Evolutionary conservation across 1,140 invertebrate species (phyloP), one percentile per base, ranked within the genome.

Genomic region (Magallana gigas): DNA sequence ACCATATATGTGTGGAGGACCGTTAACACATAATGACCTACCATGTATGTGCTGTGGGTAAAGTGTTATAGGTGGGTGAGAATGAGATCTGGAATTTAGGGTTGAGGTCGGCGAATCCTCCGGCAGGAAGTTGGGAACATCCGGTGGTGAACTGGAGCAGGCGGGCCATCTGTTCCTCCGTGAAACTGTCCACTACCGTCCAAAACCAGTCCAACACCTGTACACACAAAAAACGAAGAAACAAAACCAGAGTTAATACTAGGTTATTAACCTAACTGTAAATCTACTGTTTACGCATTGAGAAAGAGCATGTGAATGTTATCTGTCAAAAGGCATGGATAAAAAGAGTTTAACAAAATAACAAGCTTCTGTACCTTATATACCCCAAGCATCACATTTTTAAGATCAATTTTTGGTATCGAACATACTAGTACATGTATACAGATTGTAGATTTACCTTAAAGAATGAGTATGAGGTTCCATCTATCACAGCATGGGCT

Each of bases 1-100:
- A 97, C 97, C 98, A 98, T 76, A n/a, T n/a, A 48, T 2, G 36
- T 48, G 36, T 48, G 36, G 36, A 48, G 36, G 36, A 48, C 1
- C 36, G 36, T 48, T 48, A 48, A 48, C 36, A 48, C 0, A 48
- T 48, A 48, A 48, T 4, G 36, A 36, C 71, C 23, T 95, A 97
- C 97, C 98, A 98, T 76, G 98, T 98, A 94, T 99, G 98, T 80
- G 98, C 98, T 29, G 98, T 98, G 64, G 98, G 98, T 92, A 99
- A 95, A 94, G 97, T 98, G 68, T 97, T 98, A 95, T 97, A 98
- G 71, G 97, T 98, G 11, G 97, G 97, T 82, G 97, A 97, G 14
- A 98, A 97, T 36, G 97, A 97, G 76, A 99, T 97, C 94, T 98
- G 98, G 95, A 99, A 98, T 83, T 97, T 96, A 1, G 98, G 98